Conservation (phyloP, 53 echinoderm and acorn worm genomes). For the Astropecten irregularis region DNA sequence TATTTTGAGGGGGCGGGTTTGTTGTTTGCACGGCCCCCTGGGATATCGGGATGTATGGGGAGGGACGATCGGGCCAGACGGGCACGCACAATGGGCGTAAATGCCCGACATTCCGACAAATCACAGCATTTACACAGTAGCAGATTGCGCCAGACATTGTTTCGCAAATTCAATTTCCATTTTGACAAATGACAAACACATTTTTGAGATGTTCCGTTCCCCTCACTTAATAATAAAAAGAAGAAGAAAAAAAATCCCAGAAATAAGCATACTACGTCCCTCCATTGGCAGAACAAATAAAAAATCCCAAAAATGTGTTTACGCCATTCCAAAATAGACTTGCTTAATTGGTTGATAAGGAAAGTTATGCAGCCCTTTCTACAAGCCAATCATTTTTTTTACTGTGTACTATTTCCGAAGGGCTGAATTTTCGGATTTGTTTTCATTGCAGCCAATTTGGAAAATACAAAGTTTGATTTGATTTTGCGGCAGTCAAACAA, state of each 20-base stretch:
- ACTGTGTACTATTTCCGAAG: not conserved
- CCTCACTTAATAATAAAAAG: too few species aligned
- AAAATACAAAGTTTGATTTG: too few species aligned
- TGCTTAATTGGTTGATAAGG: not conserved
- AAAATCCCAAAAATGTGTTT: slow-evolving; percentile 12
- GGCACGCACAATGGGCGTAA: slow-evolving; percentile 7
- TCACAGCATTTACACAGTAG: slow-evolving; percentile 15
- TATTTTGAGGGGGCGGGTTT: not conserved
- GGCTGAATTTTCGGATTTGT: too few species aligned
- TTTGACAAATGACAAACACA: slow-evolving; percentile 37
- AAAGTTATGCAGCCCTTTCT: not conserved
- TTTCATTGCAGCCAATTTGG: too few species aligned
- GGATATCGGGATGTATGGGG: not conserved
- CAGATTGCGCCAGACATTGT: slow-evolving; percentile 15
- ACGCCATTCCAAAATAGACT: not conserved
- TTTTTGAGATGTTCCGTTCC: slow-evolving; percentile 14
- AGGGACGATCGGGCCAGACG: too few species aligned
- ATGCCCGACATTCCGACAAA: slow-evolving; percentile 8
- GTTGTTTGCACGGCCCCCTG: slow-evolving; percentile 41
- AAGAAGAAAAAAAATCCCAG: too few species aligned
- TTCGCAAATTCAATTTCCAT: slow-evolving; percentile 29
- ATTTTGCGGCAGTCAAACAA: too few species aligned
- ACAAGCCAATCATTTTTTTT: not conserved
- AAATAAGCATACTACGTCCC: too few species aligned
- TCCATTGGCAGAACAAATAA: too few species aligned